phyloP scores from a whole-genome alignment of 2,888 invertebrate species.

The Drosophila mercatorum region DNA sequence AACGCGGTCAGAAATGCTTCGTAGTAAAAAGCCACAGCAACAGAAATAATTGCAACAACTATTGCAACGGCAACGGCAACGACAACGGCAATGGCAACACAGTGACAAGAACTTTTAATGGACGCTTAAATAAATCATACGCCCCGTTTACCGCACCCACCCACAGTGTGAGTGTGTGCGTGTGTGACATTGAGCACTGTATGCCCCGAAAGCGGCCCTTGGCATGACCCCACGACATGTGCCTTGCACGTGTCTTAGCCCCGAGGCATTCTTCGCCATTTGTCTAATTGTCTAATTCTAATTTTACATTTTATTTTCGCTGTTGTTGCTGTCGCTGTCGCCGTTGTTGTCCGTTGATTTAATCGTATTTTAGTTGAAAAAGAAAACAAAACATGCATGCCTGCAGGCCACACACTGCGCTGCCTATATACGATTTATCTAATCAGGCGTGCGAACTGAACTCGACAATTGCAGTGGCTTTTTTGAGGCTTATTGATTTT shows the following conservation, averaged over 20 bases:
- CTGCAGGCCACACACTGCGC: neutral
- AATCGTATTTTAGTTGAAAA: constrained; percentile 43
- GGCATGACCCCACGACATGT: constrained; percentile 24
- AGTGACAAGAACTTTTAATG: constrained; percentile 70
- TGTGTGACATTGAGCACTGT: constrained; percentile 67
- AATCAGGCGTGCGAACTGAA: constrained; percentile 67
- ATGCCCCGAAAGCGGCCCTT: constrained; percentile 6
- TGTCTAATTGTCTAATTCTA: constrained; percentile 76
- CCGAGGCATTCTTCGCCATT: constrained; percentile 52
- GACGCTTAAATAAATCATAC: constrained; percentile 74
- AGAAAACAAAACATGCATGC: constrained; percentile 18
- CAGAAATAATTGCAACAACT: constrained; percentile 21
- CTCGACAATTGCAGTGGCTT: constrained; percentile 50
- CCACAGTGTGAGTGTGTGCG: constrained; percentile 15
- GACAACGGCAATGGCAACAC: constrained; percentile 32
- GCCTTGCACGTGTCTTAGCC: constrained; percentile 50
- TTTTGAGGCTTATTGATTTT: constrained; percentile 72
- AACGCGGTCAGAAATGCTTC: constrained; percentile 54
- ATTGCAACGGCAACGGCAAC: constrained; percentile 13
- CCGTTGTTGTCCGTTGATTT: constrained; percentile 39
- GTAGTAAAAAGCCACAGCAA: constrained; percentile 38
- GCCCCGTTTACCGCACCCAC: constrained; percentile 57
- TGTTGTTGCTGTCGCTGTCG: constrained; percentile 2
- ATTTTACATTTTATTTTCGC: constrained; percentile 56
- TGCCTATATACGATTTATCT: constrained; percentile 56